Percentiles rank a stretch among this genome's conserved stretches.
phyloP scores from a whole-genome alignment of 2,113 vertebrate species.

The Tricholaema leucomelas region DNA sequence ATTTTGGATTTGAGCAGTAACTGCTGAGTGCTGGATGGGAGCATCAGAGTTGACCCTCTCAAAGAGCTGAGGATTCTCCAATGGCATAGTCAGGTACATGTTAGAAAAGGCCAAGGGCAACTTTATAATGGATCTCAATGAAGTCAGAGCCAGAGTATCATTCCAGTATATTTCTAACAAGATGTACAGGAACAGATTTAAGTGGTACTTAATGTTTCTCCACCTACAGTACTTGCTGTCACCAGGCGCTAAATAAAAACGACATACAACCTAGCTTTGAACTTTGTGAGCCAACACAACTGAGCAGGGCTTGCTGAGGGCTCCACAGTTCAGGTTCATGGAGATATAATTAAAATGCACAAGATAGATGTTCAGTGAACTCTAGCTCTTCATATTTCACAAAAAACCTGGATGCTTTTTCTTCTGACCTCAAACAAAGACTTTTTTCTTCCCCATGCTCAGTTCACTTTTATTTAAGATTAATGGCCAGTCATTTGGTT shows the following conservation, averaged over 20 bases:
- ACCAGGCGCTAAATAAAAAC: slow-evolving; percentile 73
- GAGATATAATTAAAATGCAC: slow-evolving; percentile 63
- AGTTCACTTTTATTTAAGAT: slow-evolving; percentile 39
- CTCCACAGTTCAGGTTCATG: slow-evolving; percentile 52
- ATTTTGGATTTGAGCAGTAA: slow-evolving; percentile 26
- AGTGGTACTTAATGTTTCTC: slow-evolving; percentile 71
- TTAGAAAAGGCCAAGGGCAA: slow-evolving; percentile 56
- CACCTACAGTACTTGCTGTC: slow-evolving; percentile 58
- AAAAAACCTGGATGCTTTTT: slow-evolving; percentile 51
- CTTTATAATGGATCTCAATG: slow-evolving; percentile 53
- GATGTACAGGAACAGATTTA: slow-evolving; percentile 71
- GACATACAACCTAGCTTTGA: slow-evolving; percentile 68
- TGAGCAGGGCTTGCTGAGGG: slow-evolving; percentile 52
- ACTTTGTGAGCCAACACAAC: slow-evolving; percentile 50
- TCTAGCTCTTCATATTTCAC: slow-evolving; percentile 67
- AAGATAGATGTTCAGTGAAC: slow-evolving; percentile 42
- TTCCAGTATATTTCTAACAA: slow-evolving; percentile 65
- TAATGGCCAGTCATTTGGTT: slow-evolving; percentile 2
- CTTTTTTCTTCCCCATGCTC: not conserved
- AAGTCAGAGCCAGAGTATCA: slow-evolving; percentile 45
- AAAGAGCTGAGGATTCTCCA: slow-evolving; percentile 6
- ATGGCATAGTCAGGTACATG: not conserved
- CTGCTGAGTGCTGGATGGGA: not conserved
- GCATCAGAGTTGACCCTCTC: not conserved
- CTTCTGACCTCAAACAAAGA: slow-evolving; percentile 27